Conservation (phyloP, 2,888 invertebrate genomes). For the Geophilus truncorum region DNA sequence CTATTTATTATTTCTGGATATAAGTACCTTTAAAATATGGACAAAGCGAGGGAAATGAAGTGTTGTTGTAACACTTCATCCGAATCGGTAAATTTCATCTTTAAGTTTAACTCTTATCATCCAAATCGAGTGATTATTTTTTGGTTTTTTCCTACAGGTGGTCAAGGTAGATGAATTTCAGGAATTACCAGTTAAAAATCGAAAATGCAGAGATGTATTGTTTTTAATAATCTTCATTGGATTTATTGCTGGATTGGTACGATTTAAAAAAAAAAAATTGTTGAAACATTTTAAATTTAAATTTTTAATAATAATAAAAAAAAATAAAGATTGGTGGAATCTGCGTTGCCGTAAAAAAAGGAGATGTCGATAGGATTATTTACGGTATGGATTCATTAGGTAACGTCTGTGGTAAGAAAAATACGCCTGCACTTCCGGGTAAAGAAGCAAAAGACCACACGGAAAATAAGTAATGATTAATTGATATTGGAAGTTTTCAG, state of each 20-base stretch:
- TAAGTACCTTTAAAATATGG: too few species aligned
- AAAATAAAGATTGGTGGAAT: constrained; percentile 48
- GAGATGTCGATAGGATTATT: constrained; percentile 57
- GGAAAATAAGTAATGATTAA: constrained; percentile 39
- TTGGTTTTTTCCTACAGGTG: neutral
- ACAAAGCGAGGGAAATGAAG: too few species aligned
- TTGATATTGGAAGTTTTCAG: too few species aligned
- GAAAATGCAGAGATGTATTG: constrained; percentile 56
- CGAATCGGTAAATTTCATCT: neutral
- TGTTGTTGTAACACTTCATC: neutral
- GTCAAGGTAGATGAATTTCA: neutral
- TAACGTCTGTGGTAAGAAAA: constrained; percentile 59
- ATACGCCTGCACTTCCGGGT: constrained; percentile 44
- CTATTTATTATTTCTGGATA: neutral
- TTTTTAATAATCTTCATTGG: constrained; percentile 54
- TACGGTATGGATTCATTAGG: constrained; percentile 62
- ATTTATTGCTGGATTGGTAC: constrained; percentile 57
- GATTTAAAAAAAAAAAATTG: neutral
- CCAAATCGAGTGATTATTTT: neutral
- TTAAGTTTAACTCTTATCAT: neutral
- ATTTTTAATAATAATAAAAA: too few species aligned
- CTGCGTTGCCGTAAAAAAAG: constrained; percentile 52
- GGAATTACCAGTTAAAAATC: constrained; percentile 41
- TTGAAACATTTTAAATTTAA: neutral
- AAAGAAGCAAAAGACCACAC: constrained; percentile 49